Percentiles rank a stretch among this genome's conserved stretches.
Evolutionary conservation across 2,113 vertebrate species (phyloP).

Genomic region (Aspidoscelis tigris): DNA sequence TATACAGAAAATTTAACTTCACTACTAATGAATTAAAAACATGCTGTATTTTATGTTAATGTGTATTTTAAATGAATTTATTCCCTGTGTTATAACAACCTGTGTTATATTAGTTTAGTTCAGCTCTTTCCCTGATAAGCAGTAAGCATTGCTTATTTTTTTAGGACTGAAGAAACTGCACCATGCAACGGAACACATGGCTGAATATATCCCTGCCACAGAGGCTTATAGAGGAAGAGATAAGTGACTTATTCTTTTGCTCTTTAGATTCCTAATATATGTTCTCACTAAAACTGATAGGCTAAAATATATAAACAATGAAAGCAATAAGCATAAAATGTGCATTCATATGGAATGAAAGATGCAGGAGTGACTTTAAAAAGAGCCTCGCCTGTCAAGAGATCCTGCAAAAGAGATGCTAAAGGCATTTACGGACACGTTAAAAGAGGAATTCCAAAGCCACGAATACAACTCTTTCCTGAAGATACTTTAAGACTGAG

Average conservation of each 20-base stretch:
- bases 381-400: background rate
- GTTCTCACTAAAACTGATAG: constrained; percentile 40
- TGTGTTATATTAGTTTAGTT: background rate
- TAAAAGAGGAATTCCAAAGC: background rate
- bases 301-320: background rate
- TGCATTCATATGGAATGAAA: background rate
- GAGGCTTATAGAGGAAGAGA: background rate
- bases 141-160: background rate
- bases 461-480: background rate
- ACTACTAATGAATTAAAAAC: constrained; percentile 36
- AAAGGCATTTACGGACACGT: background rate
- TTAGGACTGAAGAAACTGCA: background rate
- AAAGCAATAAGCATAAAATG: background rate
- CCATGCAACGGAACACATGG: constrained; percentile 21
- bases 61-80: constrained; percentile 23
- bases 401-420: background rate
- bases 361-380: background rate
- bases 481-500: background rate
- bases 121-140: background rate
- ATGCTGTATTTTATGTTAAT: constrained; percentile 2
- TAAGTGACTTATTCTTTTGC: constrained; percentile 35
- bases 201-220: constrained; percentile 20
- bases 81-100: constrained; percentile 46
- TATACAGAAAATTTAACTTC: no score
- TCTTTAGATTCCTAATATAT: constrained; percentile 25